These are phyloP conservation scores for Darevskia mixta DNA, from an alignment of 2,797 vertebrate species.

Conservation along the genomic window DNA sequence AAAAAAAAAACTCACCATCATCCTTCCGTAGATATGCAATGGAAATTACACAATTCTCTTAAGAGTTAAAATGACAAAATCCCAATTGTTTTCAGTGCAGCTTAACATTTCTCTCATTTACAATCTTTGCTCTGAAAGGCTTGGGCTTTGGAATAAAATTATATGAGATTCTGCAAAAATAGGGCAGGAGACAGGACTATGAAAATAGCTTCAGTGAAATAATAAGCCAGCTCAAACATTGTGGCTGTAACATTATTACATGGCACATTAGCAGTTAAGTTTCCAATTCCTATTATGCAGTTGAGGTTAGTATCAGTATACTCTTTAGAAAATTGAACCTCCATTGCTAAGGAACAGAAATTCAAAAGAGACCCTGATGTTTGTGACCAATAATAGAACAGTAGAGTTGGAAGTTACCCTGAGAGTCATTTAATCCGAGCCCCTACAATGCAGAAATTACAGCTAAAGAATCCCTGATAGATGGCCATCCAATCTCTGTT, in stretches of 20 bases:
- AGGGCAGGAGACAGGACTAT: not conserved
- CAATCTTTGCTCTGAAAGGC: not conserved
- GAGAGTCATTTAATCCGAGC: no score
- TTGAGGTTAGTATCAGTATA: no score
- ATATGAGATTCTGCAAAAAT: not conserved
- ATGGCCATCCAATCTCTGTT: no score
- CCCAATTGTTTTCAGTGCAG: not conserved
- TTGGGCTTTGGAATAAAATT: rapidly evolving
- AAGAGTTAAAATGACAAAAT: not conserved
- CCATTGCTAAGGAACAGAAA: not conserved
- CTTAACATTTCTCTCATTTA: not conserved
- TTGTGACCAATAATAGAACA: no score
- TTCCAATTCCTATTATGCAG: rapidly evolving
- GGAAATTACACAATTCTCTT: not conserved
- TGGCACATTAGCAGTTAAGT: not conserved
- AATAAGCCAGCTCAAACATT: rapidly evolving
- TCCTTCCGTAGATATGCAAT: not conserved
- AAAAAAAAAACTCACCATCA: not conserved
- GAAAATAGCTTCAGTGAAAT: not conserved
- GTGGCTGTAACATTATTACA: not conserved
- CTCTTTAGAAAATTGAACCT: rapidly evolving
- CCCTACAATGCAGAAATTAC: no score
- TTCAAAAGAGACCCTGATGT: not conserved
- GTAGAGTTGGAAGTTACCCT: no score
- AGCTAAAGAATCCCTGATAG: no score